Percentiles rank a stretch among this genome's conserved stretches.
phyloP scores from a whole-genome alignment of 2,888 invertebrate species.

The Drosophila gaucha region DNA sequence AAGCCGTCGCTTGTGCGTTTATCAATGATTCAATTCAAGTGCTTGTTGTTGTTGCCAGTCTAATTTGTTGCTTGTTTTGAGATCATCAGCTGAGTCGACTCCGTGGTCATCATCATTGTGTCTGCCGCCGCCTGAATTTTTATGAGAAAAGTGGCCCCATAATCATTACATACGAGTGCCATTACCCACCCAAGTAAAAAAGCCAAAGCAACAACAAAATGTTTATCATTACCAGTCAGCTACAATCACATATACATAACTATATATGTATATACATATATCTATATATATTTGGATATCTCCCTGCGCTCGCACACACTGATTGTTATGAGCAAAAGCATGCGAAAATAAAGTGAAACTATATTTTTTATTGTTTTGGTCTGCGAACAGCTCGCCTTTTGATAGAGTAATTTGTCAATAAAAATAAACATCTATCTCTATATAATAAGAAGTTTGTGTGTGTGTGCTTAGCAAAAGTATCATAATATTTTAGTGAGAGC shows the following conservation, averaged over 20 bases:
- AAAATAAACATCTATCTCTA: slow-evolving; percentile 27
- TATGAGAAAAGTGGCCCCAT: slow-evolving; percentile 76
- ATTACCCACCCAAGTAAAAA: slow-evolving; percentile 55
- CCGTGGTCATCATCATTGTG: slow-evolving; percentile 37
- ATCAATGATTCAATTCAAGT: slow-evolving; percentile 75
- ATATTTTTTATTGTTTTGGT: slow-evolving; percentile 46
- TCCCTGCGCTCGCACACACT: neutral
- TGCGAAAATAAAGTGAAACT: slow-evolving; percentile 44
- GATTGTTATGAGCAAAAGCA: slow-evolving; percentile 21
- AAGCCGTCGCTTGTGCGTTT: slow-evolving; percentile 39
- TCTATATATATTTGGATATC: neutral
- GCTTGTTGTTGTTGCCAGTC: slow-evolving; percentile 33
- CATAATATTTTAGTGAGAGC: neutral
- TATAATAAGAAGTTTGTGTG: slow-evolving; percentile 4
- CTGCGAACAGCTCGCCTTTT: slow-evolving; percentile 29
- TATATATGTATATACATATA: neutral
- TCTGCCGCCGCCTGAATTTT: slow-evolving; percentile 72
- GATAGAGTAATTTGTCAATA: slow-evolving; percentile 66
- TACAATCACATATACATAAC: slow-evolving; percentile 17
- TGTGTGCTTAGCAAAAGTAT: too few species aligned
- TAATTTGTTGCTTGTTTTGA: slow-evolving; percentile 75
- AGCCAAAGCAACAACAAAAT: slow-evolving; percentile 45
- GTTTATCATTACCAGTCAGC: slow-evolving; percentile 59
- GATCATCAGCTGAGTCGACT: slow-evolving; percentile 50
- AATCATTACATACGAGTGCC: slow-evolving; percentile 74